Conservation (phyloP, 92 coral and sea anemone species). For the Meandrina meandrites region DNA sequence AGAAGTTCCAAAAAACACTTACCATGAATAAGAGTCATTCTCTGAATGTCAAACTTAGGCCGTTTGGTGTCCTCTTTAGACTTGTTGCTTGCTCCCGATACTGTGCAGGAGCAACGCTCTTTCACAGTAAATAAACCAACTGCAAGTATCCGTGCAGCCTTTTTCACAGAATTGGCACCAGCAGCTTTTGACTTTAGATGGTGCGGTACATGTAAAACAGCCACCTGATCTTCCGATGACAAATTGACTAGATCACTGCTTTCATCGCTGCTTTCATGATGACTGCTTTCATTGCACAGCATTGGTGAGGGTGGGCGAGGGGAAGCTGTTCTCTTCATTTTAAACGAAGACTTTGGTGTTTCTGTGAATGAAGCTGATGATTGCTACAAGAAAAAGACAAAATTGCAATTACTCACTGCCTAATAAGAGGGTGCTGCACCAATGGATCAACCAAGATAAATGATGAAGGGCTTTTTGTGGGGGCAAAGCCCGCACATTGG, state of each 20-base stretch:
- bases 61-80: conserved; percentile 9
- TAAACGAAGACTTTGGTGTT: background rate
- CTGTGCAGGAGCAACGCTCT: conserved; percentile 38
- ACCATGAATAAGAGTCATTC: conserved; percentile 39
- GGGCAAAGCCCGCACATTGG: no score
- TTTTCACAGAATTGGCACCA: conserved; percentile 22
- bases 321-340: background rate
- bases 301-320: conserved; percentile 6
- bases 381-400: conserved; percentile 4
- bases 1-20: background rate
- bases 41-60: conserved; percentile 20
- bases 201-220: no score
- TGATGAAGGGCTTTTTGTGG: no score
- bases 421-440: no score
- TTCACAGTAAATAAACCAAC: conserved; percentile 39
- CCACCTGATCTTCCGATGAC: no score
- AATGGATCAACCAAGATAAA: no score
- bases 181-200: conserved; percentile 47
- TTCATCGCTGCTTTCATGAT: conserved; percentile 7
- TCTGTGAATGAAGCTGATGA: background rate
- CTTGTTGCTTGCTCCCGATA: conserved; percentile 31
- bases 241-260: no score
- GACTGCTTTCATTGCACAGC: background rate
- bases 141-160: conserved; percentile 47
- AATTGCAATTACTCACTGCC: no score